Evolutionary conservation across 2,888 invertebrate genomes (phyloP).

Genomic region (Tachina lurida): DNA sequence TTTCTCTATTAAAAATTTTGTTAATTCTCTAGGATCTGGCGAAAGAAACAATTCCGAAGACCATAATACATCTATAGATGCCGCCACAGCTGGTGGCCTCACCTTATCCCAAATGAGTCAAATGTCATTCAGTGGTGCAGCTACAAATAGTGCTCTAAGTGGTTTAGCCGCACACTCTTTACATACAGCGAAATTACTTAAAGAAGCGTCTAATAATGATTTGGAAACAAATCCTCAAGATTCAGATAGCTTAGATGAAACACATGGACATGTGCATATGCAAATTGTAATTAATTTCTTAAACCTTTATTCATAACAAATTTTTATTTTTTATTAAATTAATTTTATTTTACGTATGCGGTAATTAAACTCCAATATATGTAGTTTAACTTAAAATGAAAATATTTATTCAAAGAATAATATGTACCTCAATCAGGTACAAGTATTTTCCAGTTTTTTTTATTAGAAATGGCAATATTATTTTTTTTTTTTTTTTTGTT

Average conservation of each 20-base stretch:
- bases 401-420: conserved; percentile 40
- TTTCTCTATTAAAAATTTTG: neutral
- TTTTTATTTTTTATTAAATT: too few species aligned
- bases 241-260: conserved; percentile 84
- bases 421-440: too few species aligned
- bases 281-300: conserved; percentile 81
- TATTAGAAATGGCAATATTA: too few species aligned
- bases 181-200: conserved; percentile 81
- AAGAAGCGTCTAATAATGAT: conserved; percentile 83
- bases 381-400: neutral
- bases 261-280: conserved; percentile 83
- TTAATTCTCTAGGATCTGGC: conserved; percentile 82
- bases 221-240: conserved; percentile 84
- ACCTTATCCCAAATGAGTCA: conserved; percentile 84
- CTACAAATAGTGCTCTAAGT: conserved; percentile 77
- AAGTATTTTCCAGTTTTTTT: too few species aligned
- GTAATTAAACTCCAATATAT: too few species aligned
- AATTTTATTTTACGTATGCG: too few species aligned
- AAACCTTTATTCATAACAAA: neutral
- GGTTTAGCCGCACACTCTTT: conserved; percentile 80
- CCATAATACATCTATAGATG: conserved; percentile 81
- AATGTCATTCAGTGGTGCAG: conserved; percentile 83
- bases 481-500: too few species aligned
- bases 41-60: conserved; percentile 84
- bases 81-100: conserved; percentile 80